phyloP scores from a whole-genome alignment of 2,888 invertebrate species.

The Ellobium chinense region DNA sequence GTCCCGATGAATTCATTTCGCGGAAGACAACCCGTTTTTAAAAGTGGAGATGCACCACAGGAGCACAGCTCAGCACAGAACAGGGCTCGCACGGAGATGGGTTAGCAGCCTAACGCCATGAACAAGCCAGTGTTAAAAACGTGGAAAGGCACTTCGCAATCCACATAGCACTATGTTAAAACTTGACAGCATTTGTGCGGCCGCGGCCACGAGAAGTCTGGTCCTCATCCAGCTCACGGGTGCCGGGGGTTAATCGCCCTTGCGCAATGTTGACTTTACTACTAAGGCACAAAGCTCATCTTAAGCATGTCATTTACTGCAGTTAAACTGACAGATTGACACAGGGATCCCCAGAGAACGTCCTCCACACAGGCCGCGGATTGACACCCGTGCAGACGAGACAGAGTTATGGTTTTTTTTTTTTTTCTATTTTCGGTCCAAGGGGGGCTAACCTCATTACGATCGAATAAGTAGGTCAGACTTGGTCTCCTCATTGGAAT shows the following conservation, averaged over 20 bases:
- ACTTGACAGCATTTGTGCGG: background rate
- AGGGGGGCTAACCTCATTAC: no score
- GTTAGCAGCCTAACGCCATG: no score
- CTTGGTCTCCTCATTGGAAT: no score
- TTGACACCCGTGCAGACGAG: background rate
- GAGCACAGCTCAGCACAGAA: no score
- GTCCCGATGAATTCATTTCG: no score
- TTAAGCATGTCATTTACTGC: background rate
- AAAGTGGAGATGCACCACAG: no score
- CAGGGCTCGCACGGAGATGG: no score
- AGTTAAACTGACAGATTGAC: background rate
- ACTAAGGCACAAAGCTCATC: background rate
- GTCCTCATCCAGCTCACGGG: background rate
- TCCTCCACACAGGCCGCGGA: background rate
- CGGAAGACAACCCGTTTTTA: no score
- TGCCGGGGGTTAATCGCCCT: background rate
- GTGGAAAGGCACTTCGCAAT: no score
- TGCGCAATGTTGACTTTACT: slow-evolving; percentile 3
- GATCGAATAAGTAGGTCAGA: no score
- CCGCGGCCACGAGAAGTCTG: background rate
- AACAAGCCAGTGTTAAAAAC: no score
- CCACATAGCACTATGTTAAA: background rate
- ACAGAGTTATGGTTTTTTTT: background rate
- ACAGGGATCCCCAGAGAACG: background rate
- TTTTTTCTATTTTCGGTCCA: background rate